Evolutionary conservation across 2,113 vertebrate genomes (phyloP).

Genomic region (Paraplagusia blochii): DNA sequence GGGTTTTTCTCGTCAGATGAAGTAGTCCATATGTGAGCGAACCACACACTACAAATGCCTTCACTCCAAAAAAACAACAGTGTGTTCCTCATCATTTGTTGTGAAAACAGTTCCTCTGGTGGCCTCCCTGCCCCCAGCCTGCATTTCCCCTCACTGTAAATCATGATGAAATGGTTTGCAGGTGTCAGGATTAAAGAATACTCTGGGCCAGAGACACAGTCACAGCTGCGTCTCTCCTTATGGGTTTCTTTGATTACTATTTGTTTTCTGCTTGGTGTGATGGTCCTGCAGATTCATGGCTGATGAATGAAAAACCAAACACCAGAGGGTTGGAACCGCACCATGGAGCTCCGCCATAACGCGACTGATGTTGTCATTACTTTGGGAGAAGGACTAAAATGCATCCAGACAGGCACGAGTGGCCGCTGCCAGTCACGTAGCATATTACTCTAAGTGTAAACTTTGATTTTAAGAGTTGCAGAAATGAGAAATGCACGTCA

Average conservation of each 20-base stretch:
- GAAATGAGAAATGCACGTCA: too few relatives aligned
- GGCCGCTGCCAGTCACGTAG: too few relatives aligned
- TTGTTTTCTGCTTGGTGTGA: conserved; percentile 65
- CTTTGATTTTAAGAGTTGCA: too few relatives aligned
- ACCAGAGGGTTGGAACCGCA: conserved; percentile 22
- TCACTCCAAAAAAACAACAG: conserved; percentile 84
- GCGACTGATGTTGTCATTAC: conserved; percentile 1
- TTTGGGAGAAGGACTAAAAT: too few relatives aligned
- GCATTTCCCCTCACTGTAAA: conserved; percentile 87
- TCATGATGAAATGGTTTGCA: conserved; percentile 98
- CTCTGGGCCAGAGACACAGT: conserved; percentile 77
- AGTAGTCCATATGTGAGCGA: conserved; percentile 77
- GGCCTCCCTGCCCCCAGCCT: conserved; percentile 79
- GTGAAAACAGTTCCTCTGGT: conserved; percentile 85
- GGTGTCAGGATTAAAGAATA: conserved; percentile 97
- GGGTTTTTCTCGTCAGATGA: conserved; percentile 76
- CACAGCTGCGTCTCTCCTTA: conserved; percentile 92
- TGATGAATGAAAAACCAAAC: conserved; percentile 77
- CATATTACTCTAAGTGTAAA: too few relatives aligned
- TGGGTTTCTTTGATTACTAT: conserved; percentile 80
- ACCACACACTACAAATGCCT: conserved; percentile 86
- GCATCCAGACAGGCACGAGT: too few relatives aligned
- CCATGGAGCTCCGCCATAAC: conserved; percentile 18
- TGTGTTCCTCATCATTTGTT: conserved; percentile 90
- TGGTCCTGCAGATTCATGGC: conserved; percentile 43